phyloP scores from a whole-genome alignment of 2,113 vertebrate genomes.

The Pteropus alecto region DNA sequence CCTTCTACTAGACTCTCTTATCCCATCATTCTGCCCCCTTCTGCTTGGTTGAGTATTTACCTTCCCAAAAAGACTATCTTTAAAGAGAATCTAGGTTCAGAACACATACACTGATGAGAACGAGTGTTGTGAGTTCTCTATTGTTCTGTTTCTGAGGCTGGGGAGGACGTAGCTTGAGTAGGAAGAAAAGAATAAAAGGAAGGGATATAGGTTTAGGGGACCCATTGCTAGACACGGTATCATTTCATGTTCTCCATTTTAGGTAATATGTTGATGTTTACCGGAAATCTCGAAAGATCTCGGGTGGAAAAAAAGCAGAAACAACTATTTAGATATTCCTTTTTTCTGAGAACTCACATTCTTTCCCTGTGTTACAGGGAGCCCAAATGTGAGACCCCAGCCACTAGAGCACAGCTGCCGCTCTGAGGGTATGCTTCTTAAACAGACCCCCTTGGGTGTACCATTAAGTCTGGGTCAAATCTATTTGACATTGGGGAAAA shows the following conservation, averaged over 20 bases:
- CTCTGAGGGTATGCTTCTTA: neutral
- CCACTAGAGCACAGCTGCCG: neutral
- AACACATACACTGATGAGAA: neutral
- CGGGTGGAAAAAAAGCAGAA: neutral
- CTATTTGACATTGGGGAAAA: neutral
- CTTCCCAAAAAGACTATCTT: neutral
- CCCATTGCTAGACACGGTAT: neutral
- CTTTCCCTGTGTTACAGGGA: neutral
- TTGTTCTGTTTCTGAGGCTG: neutral
- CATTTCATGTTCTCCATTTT: neutral
- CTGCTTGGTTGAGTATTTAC: neutral
- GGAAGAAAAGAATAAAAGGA: neutral
- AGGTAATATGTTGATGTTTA: neutral
- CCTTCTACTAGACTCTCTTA: neutral
- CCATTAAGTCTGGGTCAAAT: neutral
- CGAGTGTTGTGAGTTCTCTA: neutral
- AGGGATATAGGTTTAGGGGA: neutral
- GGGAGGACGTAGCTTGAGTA: neutral
- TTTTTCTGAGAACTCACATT: neutral
- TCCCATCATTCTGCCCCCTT: neutral
- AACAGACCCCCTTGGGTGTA: neutral
- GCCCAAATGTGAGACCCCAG: neutral
- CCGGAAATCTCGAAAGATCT: neutral
- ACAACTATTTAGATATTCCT: neutral
- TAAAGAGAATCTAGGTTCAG: neutral